Conservation (phyloP, 2,797 vertebrate species). For the Apodemus agrarius region DNA sequence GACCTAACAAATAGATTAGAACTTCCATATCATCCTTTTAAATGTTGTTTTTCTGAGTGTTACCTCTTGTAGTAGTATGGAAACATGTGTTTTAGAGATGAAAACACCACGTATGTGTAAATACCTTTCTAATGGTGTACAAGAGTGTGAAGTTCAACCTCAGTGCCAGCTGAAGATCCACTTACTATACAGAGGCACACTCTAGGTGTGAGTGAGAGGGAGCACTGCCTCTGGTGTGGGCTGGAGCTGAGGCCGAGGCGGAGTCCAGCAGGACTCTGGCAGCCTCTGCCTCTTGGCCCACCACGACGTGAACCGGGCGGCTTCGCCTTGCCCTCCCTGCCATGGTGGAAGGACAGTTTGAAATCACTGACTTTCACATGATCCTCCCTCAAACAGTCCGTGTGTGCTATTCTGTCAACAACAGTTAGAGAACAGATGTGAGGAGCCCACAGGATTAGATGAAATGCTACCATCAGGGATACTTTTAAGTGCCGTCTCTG, state of each 20-base stretch:
- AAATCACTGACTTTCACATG: neutral
- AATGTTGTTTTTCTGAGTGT: neutral
- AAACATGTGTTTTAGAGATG: constrained; percentile 42
- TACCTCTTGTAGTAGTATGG: neutral
- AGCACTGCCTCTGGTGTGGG: neutral
- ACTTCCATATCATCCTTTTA: neutral
- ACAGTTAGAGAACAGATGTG: neutral
- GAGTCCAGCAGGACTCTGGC: neutral
- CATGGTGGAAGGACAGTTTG: neutral
- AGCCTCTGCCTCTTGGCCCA: neutral
- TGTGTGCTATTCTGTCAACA: neutral
- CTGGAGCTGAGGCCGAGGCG: neutral
- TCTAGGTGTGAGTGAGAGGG: neutral
- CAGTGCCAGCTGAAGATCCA: no score
- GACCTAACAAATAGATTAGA: constrained; percentile 13
- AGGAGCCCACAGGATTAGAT: neutral
- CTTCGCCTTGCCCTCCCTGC: no score
- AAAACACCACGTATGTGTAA: neutral
- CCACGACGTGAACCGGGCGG: neutral
- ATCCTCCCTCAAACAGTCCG: neutral
- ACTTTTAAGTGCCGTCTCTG: neutral
- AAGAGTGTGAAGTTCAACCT: neutral
- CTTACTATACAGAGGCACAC: neutral
- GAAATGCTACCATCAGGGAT: neutral
- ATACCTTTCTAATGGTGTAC: neutral